Percentiles rank a stretch among this genome's conserved stretches.
These are phyloP conservation scores for Teleiodes luculella DNA, from an alignment of 2,888 invertebrate genomes.

Conservation along the genomic window DNA sequence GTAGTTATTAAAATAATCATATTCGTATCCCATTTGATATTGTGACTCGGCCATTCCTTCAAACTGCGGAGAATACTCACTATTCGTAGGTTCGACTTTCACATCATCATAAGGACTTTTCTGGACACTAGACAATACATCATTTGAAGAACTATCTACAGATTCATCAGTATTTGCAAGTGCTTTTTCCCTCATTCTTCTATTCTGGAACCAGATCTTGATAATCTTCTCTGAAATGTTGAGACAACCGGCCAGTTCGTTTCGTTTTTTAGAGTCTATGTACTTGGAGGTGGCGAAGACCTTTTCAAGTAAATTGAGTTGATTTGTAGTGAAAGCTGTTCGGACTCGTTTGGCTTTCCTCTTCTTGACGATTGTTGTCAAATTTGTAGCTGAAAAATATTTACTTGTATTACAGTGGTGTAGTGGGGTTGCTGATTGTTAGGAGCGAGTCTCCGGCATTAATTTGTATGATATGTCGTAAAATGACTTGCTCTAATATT, in stretches of 20 bases:
- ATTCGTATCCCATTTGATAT: neutral
- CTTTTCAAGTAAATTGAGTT: conserved; percentile 82
- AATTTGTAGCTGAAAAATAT: conserved; percentile 29
- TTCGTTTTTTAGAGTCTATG: conserved; percentile 81
- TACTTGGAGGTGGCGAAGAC: conserved; percentile 74
- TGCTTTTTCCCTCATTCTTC: conserved; percentile 85
- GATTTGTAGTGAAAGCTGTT: conserved; percentile 86
- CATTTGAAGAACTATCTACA: conserved; percentile 28
- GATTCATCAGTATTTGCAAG: conserved; percentile 38
- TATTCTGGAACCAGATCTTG: conserved; percentile 92
- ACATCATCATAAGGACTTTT: neutral
- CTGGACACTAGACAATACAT: conserved; percentile 18
- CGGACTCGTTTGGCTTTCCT: conserved; percentile 80
- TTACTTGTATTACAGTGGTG: no score
- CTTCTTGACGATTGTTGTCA: conserved; percentile 41
- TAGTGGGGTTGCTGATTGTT: no score
- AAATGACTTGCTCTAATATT: no score
- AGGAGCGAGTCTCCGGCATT: no score
- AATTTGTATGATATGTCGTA: no score
- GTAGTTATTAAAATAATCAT: neutral
- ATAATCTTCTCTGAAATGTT: conserved; percentile 84
- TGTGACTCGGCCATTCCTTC: neutral
- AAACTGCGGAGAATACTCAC: neutral
- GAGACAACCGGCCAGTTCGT: conserved; percentile 80
- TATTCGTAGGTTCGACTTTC: neutral